A percentile compares a stretch with the other conserved stretches of the same genome.
Evolutionary conservation across 2,888 invertebrate genomes (phyloP).

Genomic region (Drosophila austrosaltans): DNA sequence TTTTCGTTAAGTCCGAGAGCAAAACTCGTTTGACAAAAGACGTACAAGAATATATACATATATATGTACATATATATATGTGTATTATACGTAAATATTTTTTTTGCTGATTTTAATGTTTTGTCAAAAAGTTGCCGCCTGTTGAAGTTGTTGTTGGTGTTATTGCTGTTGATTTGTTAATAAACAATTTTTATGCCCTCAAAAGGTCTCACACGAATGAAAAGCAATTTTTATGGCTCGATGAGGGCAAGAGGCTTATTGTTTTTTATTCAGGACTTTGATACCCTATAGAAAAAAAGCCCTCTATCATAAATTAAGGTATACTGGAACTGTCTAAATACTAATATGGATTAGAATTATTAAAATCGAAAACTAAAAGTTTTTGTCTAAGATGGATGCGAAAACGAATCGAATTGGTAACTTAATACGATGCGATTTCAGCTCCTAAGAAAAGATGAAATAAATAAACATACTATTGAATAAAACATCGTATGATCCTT

Average conservation of each 20-base stretch:
- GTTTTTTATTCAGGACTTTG: conserved; percentile 40
- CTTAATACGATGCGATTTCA: no score
- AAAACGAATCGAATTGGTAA: no score
- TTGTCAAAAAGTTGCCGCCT: conserved; percentile 60
- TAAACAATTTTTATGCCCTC: conserved; percentile 74
- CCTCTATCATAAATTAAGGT: background rate
- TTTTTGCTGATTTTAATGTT: conserved; percentile 77
- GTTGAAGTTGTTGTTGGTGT: conserved; percentile 41
- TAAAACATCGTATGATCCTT: no score
- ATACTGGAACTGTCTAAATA: background rate
- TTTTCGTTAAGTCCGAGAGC: conserved; percentile 57
- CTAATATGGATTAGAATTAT: no score
- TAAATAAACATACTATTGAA: no score
- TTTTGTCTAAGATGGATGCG: no score
- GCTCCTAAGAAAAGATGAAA: no score
- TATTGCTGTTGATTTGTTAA: conserved; percentile 74
- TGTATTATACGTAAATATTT: background rate
- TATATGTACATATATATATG: background rate
- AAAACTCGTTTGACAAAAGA: conserved; percentile 23
- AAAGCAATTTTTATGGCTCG: conserved; percentile 65
- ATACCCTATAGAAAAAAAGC: conserved; percentile 1
- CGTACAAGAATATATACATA: background rate
- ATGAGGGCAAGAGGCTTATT: conserved; percentile 58
- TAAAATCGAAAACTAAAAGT: no score
- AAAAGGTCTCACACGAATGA: conserved; percentile 55